Percentiles rank a stretch among this genome's conserved stretches.
Evolutionary conservation across 2,113 vertebrate species (phyloP).

Genomic region (Calypte anna): DNA sequence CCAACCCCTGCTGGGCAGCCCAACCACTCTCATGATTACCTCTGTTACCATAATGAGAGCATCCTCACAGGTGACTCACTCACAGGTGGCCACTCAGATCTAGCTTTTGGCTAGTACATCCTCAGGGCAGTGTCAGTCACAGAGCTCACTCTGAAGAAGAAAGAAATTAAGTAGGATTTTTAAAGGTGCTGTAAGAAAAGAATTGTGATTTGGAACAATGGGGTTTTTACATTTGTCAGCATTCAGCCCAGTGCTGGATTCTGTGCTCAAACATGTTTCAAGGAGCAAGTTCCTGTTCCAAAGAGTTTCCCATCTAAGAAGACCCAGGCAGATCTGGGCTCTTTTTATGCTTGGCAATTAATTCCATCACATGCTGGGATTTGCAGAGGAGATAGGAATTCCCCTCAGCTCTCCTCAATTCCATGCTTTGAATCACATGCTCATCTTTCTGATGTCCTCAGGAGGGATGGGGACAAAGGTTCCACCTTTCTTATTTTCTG

Average conservation of each 20-base stretch:
- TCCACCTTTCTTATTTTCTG: background rate
- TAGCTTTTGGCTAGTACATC: background rate
- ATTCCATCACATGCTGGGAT: background rate
- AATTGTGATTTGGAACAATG: background rate
- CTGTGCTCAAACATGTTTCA: background rate
- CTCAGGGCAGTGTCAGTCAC: background rate
- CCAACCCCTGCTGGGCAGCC: background rate
- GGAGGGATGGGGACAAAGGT: background rate
- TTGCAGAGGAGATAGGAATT: slow-evolving; percentile 1
- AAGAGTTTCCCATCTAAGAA: background rate
- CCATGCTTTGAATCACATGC: background rate
- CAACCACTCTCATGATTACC: background rate
- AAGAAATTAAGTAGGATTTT: background rate
- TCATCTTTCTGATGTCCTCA: background rate
- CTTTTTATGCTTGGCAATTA: background rate
- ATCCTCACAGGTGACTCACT: background rate
- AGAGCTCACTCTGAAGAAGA: background rate
- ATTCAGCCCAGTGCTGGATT: background rate
- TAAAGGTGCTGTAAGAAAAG: background rate
- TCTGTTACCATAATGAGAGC: background rate
- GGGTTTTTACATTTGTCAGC: background rate
- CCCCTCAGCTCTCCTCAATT: background rate
- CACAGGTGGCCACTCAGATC: background rate
- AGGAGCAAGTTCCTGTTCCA: background rate
- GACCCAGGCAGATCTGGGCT: background rate